A percentile compares a stretch with the other conserved stretches of the same genome.
phyloP scores from a whole-genome alignment of 1,140 invertebrate genomes.

The Eubasilissa regina region DNA sequence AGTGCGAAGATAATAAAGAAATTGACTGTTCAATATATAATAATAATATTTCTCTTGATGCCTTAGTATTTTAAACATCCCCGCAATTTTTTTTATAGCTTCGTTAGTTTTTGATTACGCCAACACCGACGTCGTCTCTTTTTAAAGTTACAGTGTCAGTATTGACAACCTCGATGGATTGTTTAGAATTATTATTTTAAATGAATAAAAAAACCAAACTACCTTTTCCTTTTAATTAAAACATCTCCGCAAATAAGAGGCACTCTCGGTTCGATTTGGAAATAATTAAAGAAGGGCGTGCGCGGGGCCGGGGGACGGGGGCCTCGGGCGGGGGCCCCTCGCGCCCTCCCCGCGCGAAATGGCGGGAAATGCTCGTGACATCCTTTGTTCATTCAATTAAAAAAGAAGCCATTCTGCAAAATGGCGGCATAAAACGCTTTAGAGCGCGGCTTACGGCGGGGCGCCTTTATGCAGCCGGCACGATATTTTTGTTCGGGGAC shows the following conservation, averaged over 20 bases:
- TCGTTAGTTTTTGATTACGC: too few relatives aligned
- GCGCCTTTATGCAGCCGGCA: slow-evolving; percentile 16
- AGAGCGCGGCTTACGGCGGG: slow-evolving; percentile 41
- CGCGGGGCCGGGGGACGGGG: not conserved
- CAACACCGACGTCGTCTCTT: too few relatives aligned
- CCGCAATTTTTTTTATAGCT: too few relatives aligned
- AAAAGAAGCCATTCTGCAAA: slow-evolving; percentile 53
- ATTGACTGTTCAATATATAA: too few relatives aligned
- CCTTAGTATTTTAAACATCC: too few relatives aligned
- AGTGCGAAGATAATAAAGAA: too few relatives aligned
- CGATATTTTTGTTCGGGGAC: slow-evolving; percentile 34
- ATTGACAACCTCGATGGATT: too few relatives aligned
- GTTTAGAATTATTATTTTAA: too few relatives aligned
- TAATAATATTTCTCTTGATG: too few relatives aligned
- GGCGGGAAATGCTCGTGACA: slow-evolving; percentile 50
- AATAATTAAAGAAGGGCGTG: slow-evolving; percentile 25
- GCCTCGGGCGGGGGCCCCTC: too few relatives aligned
- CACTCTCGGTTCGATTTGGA: slow-evolving; percentile 35
- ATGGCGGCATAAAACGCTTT: slow-evolving; percentile 46
- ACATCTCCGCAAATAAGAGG: not conserved
- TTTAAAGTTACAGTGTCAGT: too few relatives aligned
- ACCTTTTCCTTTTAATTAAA: not conserved
- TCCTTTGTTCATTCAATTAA: slow-evolving; percentile 57
- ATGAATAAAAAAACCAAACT: too few relatives aligned
- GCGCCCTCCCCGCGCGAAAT: slow-evolving; percentile 8